Conservation (phyloP, 2,113 vertebrate genomes). For the Lamprotornis superbus region DNA sequence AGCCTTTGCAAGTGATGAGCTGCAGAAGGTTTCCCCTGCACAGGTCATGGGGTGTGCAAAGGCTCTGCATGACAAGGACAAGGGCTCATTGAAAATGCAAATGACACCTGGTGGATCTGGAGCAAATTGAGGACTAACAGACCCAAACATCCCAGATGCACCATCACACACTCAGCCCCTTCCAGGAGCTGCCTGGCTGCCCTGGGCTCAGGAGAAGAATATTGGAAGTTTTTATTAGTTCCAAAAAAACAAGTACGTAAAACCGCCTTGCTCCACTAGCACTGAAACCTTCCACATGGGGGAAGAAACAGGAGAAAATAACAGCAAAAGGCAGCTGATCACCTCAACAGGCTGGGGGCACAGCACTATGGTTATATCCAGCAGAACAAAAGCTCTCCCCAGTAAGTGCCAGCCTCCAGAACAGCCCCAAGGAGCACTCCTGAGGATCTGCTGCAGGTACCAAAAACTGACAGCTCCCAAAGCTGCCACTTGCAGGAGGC, state of each 20-base stretch:
- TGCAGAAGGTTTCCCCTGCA: background rate
- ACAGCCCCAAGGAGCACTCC: background rate
- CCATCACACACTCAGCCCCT: background rate
- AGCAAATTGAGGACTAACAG: background rate
- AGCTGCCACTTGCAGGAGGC: background rate
- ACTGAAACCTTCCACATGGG: background rate
- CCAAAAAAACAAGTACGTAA: background rate
- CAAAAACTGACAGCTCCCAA: background rate
- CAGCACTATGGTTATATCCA: background rate
- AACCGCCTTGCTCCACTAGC: background rate
- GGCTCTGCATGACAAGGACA: background rate
- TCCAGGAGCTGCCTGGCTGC: background rate
- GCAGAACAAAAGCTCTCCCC: background rate
- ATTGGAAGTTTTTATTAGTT: background rate
- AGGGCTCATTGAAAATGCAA: background rate
- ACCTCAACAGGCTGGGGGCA: background rate
- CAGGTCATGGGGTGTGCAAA: background rate
- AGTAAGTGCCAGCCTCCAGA: background rate
- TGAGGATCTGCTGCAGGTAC: background rate
- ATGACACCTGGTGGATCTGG: background rate
- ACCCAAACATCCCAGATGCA: background rate
- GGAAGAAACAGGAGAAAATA: background rate
- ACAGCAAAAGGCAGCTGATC: background rate
- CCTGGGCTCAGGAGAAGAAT: background rate
- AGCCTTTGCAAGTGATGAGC: background rate